phyloP scores from a whole-genome alignment of 1,140 invertebrate genomes.

The Drosophila serrata region DNA sequence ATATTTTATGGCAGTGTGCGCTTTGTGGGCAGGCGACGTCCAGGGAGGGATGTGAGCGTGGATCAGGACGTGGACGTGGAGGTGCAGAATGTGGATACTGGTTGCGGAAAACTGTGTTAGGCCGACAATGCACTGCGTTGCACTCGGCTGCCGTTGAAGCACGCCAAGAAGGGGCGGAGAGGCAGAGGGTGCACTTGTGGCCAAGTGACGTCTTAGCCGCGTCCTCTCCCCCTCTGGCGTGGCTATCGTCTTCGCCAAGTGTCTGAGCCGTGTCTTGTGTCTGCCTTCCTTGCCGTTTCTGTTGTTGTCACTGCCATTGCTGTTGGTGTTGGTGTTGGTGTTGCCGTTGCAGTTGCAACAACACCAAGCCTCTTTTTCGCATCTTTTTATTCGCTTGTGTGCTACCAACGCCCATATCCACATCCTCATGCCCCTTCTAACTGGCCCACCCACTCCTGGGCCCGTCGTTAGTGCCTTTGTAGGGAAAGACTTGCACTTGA shows the following conservation, averaged over 20 bases:
- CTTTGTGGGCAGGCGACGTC: no score
- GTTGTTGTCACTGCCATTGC: constrained; percentile 27
- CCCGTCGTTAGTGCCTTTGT: constrained; percentile 45
- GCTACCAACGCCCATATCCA: constrained; percentile 19
- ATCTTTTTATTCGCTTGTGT: constrained; percentile 68
- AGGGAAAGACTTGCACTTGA: constrained; percentile 63
- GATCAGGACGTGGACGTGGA: not conserved
- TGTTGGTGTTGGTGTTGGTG: constrained; percentile 13
- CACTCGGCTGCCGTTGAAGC: constrained; percentile 44
- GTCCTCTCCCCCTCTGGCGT: constrained; percentile 9
- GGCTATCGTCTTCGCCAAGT: constrained; percentile 52
- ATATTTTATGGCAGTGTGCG: constrained; percentile 50
- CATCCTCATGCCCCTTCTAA: not conserved
- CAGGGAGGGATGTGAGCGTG: not conserved
- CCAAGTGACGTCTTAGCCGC: constrained; percentile 53
- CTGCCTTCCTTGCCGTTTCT: constrained; percentile 17
- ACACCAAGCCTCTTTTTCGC: constrained; percentile 54
- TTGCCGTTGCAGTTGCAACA: constrained; percentile 30
- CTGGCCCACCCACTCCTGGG: not conserved
- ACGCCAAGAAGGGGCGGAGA: not conserved
- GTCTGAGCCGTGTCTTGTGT: constrained; percentile 42
- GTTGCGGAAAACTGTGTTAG: constrained; percentile 69
- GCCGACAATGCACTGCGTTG: constrained; percentile 76
- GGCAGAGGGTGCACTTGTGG: constrained; percentile 46
- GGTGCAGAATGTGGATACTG: constrained; percentile 12